A percentile compares a stretch with the other conserved stretches of the same genome.
phyloP scores from a whole-genome alignment of 2,888 invertebrate genomes.

The Diadegma fenestrale region DNA sequence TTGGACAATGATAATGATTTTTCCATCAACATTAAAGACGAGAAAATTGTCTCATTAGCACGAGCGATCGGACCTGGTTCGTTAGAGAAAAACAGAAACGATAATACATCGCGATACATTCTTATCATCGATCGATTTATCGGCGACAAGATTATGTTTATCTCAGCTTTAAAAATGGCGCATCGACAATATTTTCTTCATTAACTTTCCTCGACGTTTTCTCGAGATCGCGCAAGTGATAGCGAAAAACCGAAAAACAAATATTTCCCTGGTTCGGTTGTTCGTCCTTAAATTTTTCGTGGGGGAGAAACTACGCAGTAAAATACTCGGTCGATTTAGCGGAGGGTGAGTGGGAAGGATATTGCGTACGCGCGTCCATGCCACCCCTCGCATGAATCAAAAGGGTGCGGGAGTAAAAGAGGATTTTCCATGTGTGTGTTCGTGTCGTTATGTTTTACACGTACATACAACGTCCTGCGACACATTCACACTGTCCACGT shows the following conservation, averaged over 20 bases:
- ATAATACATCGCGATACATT: background rate
- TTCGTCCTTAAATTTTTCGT: constrained; percentile 11
- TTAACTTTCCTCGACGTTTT: too few species aligned
- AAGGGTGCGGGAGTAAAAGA: constrained; percentile 54
- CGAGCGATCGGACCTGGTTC: background rate
- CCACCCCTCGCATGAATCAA: constrained; percentile 33
- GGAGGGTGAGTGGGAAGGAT: constrained; percentile 48
- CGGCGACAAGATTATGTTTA: background rate
- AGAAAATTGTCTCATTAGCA: background rate
- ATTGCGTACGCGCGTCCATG: constrained; percentile 30
- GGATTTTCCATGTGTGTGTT: background rate
- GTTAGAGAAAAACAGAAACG: background rate
- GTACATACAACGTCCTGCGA: background rate
- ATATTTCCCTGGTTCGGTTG: background rate
- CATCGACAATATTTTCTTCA: background rate
- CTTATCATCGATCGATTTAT: constrained; percentile 20
- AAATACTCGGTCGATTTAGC: constrained; percentile 44
- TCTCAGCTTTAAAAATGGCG: constrained; percentile 7
- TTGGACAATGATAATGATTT: background rate
- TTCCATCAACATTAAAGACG: background rate
- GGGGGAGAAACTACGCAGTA: constrained; percentile 45
- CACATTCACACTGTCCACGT: background rate
- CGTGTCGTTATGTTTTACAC: background rate
- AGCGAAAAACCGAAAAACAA: background rate
- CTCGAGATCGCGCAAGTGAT: too few species aligned